Conservation (phyloP, 2,888 invertebrate genomes). For the Himalopsyche tibetana region DNA sequence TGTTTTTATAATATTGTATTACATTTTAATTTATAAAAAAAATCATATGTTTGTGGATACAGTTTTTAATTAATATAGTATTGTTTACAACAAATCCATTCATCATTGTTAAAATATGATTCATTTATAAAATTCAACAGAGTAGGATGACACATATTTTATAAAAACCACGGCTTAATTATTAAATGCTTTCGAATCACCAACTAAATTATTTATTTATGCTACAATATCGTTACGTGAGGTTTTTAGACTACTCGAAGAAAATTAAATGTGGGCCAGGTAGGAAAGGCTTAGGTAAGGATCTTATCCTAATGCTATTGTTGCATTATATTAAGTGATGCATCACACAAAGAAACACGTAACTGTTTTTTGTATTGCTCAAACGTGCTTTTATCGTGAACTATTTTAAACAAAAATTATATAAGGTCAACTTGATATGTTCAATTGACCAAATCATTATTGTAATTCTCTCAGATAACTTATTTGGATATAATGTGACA, state of each 20-base stretch:
- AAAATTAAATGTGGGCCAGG: background rate
- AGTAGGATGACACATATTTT: no score
- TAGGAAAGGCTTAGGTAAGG: background rate
- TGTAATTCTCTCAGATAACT: background rate
- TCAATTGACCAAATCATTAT: background rate
- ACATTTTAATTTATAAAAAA: no score
- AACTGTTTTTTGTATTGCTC: background rate
- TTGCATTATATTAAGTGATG: slow-evolving; percentile 13
- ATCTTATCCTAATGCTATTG: slow-evolving; percentile 11
- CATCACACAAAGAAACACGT: background rate
- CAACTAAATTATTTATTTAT: background rate
- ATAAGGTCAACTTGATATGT: background rate
- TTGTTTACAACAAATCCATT: no score
- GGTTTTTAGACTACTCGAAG: background rate
- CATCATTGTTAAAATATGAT: no score
- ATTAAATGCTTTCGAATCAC: no score
- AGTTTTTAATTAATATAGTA: no score
- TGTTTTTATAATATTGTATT: no score
- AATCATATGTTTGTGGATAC: no score
- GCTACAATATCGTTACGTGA: background rate
- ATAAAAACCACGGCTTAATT: no score
- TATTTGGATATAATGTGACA: background rate
- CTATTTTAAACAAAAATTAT: background rate
- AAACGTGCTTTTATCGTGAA: background rate
- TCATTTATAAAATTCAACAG: no score